These are phyloP conservation scores for Chelonus formosanus DNA, from an alignment of 2,888 invertebrate genomes.

Conservation along the genomic window DNA sequence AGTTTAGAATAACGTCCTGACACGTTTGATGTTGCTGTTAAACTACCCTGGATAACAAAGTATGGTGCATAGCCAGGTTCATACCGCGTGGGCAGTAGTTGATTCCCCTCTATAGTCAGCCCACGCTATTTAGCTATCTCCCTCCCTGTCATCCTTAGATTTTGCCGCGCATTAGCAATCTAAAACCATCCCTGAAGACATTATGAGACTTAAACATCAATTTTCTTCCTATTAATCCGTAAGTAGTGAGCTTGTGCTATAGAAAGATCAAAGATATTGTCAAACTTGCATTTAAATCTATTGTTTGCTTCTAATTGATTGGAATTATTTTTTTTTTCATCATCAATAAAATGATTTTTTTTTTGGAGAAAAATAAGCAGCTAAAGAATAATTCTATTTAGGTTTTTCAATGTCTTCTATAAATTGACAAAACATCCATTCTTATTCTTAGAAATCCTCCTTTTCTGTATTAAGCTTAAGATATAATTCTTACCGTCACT, in stretches of 20 bases:
- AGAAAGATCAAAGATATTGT: too few relatives aligned
- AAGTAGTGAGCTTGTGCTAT: too few relatives aligned
- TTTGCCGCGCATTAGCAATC: neutral
- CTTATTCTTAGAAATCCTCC: too few relatives aligned
- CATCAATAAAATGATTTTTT: too few relatives aligned
- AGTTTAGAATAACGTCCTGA: constrained; percentile 37
- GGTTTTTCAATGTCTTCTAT: too few relatives aligned
- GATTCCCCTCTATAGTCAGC: constrained; percentile 20
- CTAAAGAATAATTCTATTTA: too few relatives aligned
- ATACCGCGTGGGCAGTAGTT: constrained; percentile 54
- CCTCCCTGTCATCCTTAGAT: constrained; percentile 11
- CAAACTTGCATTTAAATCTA: too few relatives aligned
- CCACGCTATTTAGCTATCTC: constrained; percentile 15
- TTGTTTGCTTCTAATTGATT: too few relatives aligned
- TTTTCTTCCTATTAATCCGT: neutral
- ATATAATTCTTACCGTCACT: constrained; percentile 81
- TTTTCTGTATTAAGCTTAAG: constrained; percentile 1
- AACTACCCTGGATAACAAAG: constrained; percentile 45
- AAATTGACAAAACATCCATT: too few relatives aligned
- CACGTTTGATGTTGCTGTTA: constrained; percentile 45
- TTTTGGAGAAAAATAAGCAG: too few relatives aligned
- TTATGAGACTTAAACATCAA: constrained; percentile 11
- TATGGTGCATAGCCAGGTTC: constrained; percentile 45
- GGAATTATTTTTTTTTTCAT: constrained; percentile 7
- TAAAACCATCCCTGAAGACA: constrained; percentile 6